These are phyloP conservation scores for Selenia dentaria DNA, from an alignment of 2,888 invertebrate species.

Conservation along the genomic window DNA sequence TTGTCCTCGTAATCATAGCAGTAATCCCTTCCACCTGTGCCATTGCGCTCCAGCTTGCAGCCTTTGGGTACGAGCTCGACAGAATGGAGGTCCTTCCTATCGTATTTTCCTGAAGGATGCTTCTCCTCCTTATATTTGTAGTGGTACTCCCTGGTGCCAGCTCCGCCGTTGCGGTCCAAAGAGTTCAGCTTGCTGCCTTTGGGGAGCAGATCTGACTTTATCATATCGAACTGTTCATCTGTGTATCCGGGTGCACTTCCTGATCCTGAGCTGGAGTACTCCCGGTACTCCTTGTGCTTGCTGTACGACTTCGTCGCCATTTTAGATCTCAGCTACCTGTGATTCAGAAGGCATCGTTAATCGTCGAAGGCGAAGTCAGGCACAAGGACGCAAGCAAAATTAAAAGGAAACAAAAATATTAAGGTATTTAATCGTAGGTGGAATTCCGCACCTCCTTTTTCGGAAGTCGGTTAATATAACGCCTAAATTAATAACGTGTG, in stretches of 20 bases:
- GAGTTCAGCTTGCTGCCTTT: slow-evolving; percentile 76
- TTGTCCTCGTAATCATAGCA: slow-evolving; percentile 21
- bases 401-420: too few relatives aligned
- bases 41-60: slow-evolving; percentile 13
- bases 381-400: too few relatives aligned
- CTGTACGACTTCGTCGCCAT: slow-evolving; percentile 81
- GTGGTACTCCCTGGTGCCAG: slow-evolving; percentile 69
- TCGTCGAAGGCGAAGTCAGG: too few relatives aligned
- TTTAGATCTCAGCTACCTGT: slow-evolving; percentile 20
- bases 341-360: too few relatives aligned
- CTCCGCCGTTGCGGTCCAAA: slow-evolving; percentile 50
- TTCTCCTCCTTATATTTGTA: slow-evolving; percentile 81
- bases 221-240: slow-evolving; percentile 78
- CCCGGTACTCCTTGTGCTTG: slow-evolving; percentile 79
- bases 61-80: slow-evolving; percentile 40
- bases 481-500: too few relatives aligned
- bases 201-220: slow-evolving; percentile 75
- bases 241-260: slow-evolving; percentile 62
- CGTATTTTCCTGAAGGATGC: slow-evolving; percentile 75
- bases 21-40: slow-evolving; percentile 14
- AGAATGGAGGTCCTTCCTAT: slow-evolving; percentile 74
- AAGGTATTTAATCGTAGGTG: too few relatives aligned
- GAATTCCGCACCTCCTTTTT: too few relatives aligned
- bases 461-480: too few relatives aligned
- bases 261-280: slow-evolving; percentile 71